phyloP scores from a whole-genome alignment of 2,113 vertebrate species.

The Mirounga angustirostris region DNA sequence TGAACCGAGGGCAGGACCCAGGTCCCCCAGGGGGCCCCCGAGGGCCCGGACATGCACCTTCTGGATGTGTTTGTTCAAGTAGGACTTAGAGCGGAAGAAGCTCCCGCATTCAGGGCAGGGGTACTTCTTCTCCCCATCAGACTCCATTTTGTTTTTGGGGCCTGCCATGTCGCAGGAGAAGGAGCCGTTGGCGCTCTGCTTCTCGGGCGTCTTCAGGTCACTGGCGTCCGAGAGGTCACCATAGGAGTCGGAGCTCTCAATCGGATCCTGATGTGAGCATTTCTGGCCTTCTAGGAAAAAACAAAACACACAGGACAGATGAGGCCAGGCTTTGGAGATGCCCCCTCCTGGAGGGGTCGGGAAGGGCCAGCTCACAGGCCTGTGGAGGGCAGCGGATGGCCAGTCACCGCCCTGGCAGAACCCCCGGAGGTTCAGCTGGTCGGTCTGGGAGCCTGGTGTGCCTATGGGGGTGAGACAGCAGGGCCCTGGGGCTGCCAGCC shows the following conservation, averaged over 20 bases:
- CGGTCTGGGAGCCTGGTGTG: constrained; percentile 58
- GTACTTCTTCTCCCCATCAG: constrained; percentile 96
- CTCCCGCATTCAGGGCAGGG: constrained; percentile 96
- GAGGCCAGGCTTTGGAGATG: constrained; percentile 60
- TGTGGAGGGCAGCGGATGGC: constrained; percentile 47
- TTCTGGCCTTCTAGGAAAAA: constrained; percentile 91
- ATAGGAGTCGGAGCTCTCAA: constrained; percentile 97
- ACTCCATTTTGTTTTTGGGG: constrained; percentile 93
- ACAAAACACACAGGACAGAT: constrained; percentile 73
- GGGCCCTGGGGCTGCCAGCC: constrained; percentile 56
- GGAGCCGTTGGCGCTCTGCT: constrained; percentile 93
- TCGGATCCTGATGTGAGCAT: constrained; percentile 97
- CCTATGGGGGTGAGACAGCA: constrained; percentile 41
- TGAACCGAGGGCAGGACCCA: constrained; percentile 92
- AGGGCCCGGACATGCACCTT: constrained; percentile 95
- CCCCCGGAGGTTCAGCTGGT: constrained; percentile 58
- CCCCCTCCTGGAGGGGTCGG: constrained; percentile 58
- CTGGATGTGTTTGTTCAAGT: constrained; percentile 99
- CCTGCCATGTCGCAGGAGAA: constrained; percentile 94
- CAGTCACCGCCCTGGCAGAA: constrained; percentile 55
- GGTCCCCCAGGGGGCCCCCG: constrained; percentile 91
- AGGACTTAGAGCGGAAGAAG: constrained; percentile 99
- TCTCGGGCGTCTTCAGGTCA: constrained; percentile 96
- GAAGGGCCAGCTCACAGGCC: constrained; percentile 68
- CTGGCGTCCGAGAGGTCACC: constrained; percentile 96